Percentiles rank a stretch among this genome's conserved stretches.
Evolutionary conservation across 2,888 invertebrate genomes (phyloP).

Genomic region (Eugnorisma glareosa): DNA sequence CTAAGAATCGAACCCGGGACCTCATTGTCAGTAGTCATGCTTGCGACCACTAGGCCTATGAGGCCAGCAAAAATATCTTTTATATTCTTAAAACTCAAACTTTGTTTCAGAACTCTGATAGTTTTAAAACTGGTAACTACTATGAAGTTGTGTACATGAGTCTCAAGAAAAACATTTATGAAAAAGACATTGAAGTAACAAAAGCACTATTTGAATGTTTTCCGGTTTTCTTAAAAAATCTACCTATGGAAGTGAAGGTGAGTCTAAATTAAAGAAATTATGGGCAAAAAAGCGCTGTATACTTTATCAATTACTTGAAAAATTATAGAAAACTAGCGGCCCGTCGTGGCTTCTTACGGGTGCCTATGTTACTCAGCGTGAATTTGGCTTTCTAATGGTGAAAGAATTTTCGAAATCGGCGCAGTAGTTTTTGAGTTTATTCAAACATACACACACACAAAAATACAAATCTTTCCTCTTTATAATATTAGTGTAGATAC

Average conservation of each 20-base stretch:
- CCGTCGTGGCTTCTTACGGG: too few relatives aligned
- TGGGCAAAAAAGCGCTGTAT: background rate
- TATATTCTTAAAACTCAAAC: background rate
- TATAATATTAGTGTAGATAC: too few relatives aligned
- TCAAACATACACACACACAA: too few relatives aligned
- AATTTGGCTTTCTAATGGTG: too few relatives aligned
- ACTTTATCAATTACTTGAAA: background rate
- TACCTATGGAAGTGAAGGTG: conserved; percentile 80
- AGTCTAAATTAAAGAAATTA: background rate
- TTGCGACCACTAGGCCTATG: too few relatives aligned
- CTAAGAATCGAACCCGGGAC: too few relatives aligned
- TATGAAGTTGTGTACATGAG: conserved; percentile 83
- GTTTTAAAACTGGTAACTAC: conserved; percentile 82
- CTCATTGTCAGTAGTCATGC: too few relatives aligned
- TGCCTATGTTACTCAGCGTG: too few relatives aligned
- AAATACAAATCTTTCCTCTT: too few relatives aligned
- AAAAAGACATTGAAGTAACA: conserved; percentile 79
- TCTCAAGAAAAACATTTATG: conserved; percentile 75
- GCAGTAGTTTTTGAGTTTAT: too few relatives aligned
- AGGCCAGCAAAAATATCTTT: background rate
- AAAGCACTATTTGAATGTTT: conserved; percentile 76
- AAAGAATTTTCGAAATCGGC: too few relatives aligned
- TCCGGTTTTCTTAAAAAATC: conserved; percentile 72
- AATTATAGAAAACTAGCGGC: too few relatives aligned
- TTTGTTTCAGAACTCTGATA: conserved; percentile 66